Base-by-base conservation (phyloP, 2,888 invertebrate genomes). In the Apeira syringaria region DNA sequence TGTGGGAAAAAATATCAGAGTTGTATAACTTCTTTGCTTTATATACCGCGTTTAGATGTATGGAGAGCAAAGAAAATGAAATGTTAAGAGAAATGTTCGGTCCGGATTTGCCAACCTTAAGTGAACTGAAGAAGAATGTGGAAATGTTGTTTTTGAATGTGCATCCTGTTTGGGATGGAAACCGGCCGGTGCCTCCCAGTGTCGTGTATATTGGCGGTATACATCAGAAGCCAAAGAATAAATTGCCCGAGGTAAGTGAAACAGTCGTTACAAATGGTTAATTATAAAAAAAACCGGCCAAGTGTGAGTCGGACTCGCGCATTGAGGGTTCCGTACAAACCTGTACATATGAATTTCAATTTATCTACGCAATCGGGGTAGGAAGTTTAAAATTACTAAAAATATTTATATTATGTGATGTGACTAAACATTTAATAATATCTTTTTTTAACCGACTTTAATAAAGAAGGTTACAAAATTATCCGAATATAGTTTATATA, bases 141-240 rank as follows among this genome's bases (percentile, higher is more conserved):
- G 68, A 68, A 35, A 42, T 80, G 53, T 41, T 78, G 18, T 64
- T 82, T 36, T 30, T 76, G 1, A 83, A 81, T 48, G 55, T 59
- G 2, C 68, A 81, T 59, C 71, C 71, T 1, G 50, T 72, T 20
- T 68, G 73, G 52, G 60, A 59, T 8, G 44, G 35, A 2, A 59
- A 66, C 20, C 53, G 74, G 10, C 82, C 85, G 0, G 46, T 72
- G 3, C 61, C 78, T 2, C 77, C 81, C 0, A 66, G 61, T 28
- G 53, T 77, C n/a, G 44, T 83, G 4, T 68, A 68, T 34, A 65
- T 80, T 32, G 79, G 81, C 20, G 79, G 80, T 1, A 39, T 74
- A 27, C 80, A 80, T 46, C 53, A 74, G 8, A 63, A 56, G 12
- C 59, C 64, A 6, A 10, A 12, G n/a, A 47, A 45, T 6, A 34